Evolutionary conservation across 2,888 invertebrate species (phyloP), one percentile per base, ranked within the genome.

Genomic region (Dynastes grantii): DNA sequence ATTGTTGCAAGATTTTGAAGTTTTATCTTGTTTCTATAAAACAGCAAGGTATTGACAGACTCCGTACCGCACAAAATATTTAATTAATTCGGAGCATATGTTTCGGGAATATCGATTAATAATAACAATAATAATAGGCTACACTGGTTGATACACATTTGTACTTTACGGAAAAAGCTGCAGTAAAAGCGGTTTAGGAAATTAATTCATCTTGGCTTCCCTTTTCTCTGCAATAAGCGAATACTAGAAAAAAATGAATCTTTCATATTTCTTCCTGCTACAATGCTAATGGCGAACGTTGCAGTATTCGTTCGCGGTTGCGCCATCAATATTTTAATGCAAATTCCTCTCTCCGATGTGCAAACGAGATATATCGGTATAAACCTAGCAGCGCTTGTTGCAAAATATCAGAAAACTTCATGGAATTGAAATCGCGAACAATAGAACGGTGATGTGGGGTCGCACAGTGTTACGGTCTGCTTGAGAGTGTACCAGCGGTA

Each of bases 331-430:
- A 61, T 61, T 61, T 61, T 27, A 68, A 49, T 68, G 68, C 68
- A 68, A 68, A 68, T 68, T 49, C 49, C 68, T 2, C 68, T 22
- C 1, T 22, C 22, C 49, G 22, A 68, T 49, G 45, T 16, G 22
- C 22, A 37, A 6, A 67, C 40, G 40, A 16, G 53, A 16, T 53
- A 16, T n/a, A 9, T 5, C 16, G 53, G 8, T 45, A 5, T 45
- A 32, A 64, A 64, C 11, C 32, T 3, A 70, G 70, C 51, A 4
- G 27, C 51, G 49, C 49, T 71, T 32, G 55, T 71, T 37, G 53
- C 71, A 55, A 71, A 71, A 71, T 71, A 58, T 71, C 71, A 55
- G 71, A 71, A 71, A 71, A 58, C 49, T 58, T 58, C 55, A 58
- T 71, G 32, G 27, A 71, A 71, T 55, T 58, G 29, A 55, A 55